Conservation (phyloP, 2,888 invertebrate genomes). For the Caenorhabditis sp. region DNA sequence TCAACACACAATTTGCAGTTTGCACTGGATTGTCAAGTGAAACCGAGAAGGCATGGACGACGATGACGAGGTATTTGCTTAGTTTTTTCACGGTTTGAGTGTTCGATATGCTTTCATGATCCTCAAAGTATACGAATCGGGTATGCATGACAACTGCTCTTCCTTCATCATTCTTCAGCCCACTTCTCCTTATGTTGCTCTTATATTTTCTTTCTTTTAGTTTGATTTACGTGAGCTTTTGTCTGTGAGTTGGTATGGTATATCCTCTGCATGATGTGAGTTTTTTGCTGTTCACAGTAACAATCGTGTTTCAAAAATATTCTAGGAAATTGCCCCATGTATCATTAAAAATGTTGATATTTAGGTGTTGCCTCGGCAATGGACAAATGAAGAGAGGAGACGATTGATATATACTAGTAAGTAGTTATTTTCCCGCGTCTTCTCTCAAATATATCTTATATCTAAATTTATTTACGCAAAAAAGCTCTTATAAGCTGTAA, state of each 20-base stretch:
- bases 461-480: not conserved
- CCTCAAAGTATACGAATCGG: constrained; percentile 43
- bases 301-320: no score
- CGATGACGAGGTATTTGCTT: constrained; percentile 42
- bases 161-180: constrained; percentile 11
- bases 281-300: constrained; percentile 4
- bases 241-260: constrained; percentile 20
- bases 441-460: constrained; percentile 1
- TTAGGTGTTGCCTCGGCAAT: constrained; percentile 42
- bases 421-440: constrained; percentile 7
- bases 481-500: constrained; percentile 10
- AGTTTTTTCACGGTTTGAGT: constrained; percentile 1
- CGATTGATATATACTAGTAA: constrained; percentile 39
- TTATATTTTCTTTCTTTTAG: constrained; percentile 2
- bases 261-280: constrained; percentile 32
- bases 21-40: not conserved
- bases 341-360: not conserved
- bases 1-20: not conserved
- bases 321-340: no score
- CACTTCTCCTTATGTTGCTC: constrained; percentile 9
- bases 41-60: constrained; percentile 21
- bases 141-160: constrained; percentile 55
- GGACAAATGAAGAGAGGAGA: constrained; percentile 35
- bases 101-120: constrained; percentile 39
- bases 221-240: constrained; percentile 17